Evolutionary conservation across 2,797 vertebrate genomes (phyloP).

Genomic region (Hoplostethus atlanticus): DNA sequence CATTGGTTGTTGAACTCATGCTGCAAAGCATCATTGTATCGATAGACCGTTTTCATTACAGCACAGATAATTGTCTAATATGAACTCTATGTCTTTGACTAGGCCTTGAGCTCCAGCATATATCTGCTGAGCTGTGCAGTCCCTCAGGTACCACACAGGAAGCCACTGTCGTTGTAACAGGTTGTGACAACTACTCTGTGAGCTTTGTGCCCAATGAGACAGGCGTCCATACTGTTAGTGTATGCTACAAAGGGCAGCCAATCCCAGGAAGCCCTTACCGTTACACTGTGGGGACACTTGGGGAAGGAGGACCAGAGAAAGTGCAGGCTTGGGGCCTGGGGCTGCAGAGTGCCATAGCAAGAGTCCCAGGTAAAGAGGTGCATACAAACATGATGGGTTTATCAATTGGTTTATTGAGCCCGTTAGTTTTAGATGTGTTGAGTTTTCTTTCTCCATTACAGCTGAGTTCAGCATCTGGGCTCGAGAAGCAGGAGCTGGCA

Average conservation of each 20-base stretch:
- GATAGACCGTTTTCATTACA: not conserved
- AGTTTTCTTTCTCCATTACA: conserved; percentile 41
- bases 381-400: not conserved
- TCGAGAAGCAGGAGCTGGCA: conserved; percentile 84
- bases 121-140: conserved; percentile 84
- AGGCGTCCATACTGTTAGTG: conserved; percentile 83
- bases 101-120: conserved; percentile 53
- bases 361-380: conserved; percentile 78
- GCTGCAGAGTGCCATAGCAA: conserved; percentile 81
- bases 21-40: not conserved
- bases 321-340: conserved; percentile 83
- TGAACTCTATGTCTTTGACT: not conserved
- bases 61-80: not conserved
- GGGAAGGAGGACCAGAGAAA: conserved; percentile 84
- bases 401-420: not conserved
- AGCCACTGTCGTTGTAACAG: conserved; percentile 71
- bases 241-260: conserved; percentile 83
- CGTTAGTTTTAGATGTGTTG: not conserved
- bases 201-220: conserved; percentile 84
- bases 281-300: conserved; percentile 85
- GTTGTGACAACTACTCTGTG: conserved; percentile 80
- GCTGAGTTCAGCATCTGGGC: conserved; percentile 89
- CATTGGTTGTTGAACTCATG: not conserved
- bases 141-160: conserved; percentile 81
- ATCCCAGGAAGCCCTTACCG: conserved; percentile 86